Evolutionary conservation across 2,797 vertebrate species (phyloP), one percentile per base, ranked within the genome.

Genomic region (Premnoplex brunnescens): DNA sequence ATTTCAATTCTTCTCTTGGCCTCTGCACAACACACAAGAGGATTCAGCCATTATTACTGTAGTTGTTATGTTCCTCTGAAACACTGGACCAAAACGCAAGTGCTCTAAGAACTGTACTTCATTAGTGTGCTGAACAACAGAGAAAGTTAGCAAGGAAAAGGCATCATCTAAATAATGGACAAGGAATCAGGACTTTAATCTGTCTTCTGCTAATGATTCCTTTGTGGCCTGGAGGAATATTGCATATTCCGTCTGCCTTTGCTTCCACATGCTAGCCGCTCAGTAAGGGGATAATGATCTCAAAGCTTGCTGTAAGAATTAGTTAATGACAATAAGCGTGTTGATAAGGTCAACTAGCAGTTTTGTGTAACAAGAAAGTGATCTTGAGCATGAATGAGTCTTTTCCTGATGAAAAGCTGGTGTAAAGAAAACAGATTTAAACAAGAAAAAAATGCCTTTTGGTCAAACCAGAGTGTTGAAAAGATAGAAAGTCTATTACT

Each of bases 341-440:
- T 87, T 90, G 75, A 83, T 95, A 84, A 93, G 83, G 84, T 72
- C 78, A 96, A 75, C 84, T 54, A 52, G 16, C 48, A 93, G 46
- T 67, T 91, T 76, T 91, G 49, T 80, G 37, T 46, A 89, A 82
- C 48, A 77, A 59, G 68, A 80, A 93, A 49, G 46, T 58, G 79
- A 77, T 76, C 68, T 43, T 71, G 37, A 83, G 41, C 41, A 37
- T 66, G 68, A 95, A 88, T 84, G 17, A 62, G 8, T 59, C 36
- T 68, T 79, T 82, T 90, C 36, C 66, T 88, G 54, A 86, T 78
- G 66, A 86, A 95, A 91, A 86, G 23, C 21, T 81, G 22, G 17
- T 80, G 36, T 71, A 84, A 72, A 85, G 60, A 73, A 85, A 82
- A n/a, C 17, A 67, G 52, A 87, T 63, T 77, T 64, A 91, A 79